phyloP scores from a whole-genome alignment of 2,888 invertebrate species.

The Bibio marci region DNA sequence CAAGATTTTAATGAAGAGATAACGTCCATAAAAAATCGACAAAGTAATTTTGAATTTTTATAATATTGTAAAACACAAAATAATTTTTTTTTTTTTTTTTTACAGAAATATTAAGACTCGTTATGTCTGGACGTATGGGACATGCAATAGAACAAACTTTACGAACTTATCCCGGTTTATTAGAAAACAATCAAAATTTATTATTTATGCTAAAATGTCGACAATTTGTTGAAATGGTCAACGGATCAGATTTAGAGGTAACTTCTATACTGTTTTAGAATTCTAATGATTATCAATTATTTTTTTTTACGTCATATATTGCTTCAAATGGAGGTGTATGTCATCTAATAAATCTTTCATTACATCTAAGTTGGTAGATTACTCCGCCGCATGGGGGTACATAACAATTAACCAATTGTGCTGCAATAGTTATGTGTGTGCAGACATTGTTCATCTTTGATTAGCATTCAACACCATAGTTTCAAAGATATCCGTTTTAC shows the following conservation, averaged over 20 bases:
- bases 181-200: slow-evolving; percentile 80
- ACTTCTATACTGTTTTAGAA: too few relatives aligned
- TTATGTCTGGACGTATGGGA: slow-evolving; percentile 83
- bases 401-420: too few relatives aligned
- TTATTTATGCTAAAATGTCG: slow-evolving; percentile 92
- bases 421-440: too few relatives aligned
- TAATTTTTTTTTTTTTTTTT: slow-evolving; percentile 11
- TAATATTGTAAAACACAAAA: not conserved
- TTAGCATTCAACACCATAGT: too few relatives aligned
- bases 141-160: slow-evolving; percentile 86
- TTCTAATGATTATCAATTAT: too few relatives aligned
- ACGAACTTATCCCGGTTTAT: slow-evolving; percentile 78
- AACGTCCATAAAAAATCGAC: slow-evolving; percentile 86
- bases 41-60: slow-evolving; percentile 44
- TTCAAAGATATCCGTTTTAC: too few relatives aligned
- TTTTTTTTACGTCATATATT: too few relatives aligned
- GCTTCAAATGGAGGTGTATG: too few relatives aligned
- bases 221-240: slow-evolving; percentile 98
- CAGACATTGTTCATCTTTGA: too few relatives aligned
- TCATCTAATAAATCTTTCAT: too few relatives aligned
- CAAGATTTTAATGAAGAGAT: slow-evolving; percentile 86
- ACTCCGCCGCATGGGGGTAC: too few relatives aligned
- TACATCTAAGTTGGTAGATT: too few relatives aligned
- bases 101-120: slow-evolving; percentile 80
- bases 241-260: slow-evolving; percentile 69